Percentiles rank a stretch among this genome's conserved stretches.
Evolutionary conservation across 1,140 invertebrate species (phyloP).

Genomic region (Dermatophagoides farinae): DNA sequence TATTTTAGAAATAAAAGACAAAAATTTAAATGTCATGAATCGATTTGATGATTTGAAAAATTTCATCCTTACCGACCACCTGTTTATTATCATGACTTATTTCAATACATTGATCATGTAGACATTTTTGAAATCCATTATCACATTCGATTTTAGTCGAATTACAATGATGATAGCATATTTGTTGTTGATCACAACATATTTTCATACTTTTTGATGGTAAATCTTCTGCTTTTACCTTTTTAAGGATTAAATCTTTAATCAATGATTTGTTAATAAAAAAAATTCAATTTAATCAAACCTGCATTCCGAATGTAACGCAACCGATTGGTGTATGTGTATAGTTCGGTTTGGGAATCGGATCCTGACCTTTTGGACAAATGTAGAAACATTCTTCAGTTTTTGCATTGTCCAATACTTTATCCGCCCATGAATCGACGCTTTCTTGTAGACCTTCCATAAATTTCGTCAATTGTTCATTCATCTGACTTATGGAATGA

Average conservation of each 20-base stretch:
- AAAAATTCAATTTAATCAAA: neutral
- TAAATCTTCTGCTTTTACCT: conserved; percentile 9
- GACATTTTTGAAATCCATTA: conserved; percentile 2
- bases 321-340: neutral
- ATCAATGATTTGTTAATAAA: neutral
- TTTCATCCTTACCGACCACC: neutral
- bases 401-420: conserved; percentile 7
- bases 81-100: neutral
- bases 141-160: conserved; percentile 1
- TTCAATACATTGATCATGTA: neutral
- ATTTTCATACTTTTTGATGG: neutral
- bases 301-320: conserved; percentile 9
- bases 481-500: neutral
- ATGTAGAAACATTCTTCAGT: conserved; percentile 3
- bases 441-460: conserved; percentile 4
- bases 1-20: neutral
- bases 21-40: neutral
- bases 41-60: neutral
- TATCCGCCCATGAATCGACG: conserved; percentile 5
- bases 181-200: conserved; percentile 6
- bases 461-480: neutral
- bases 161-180: conserved; percentile 4
- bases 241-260: neutral
- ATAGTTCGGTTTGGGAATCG: neutral
- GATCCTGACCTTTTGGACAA: neutral